Evolutionary conservation across 2,113 vertebrate species (phyloP).

Genomic region (Ctenodactylus gundi): DNA sequence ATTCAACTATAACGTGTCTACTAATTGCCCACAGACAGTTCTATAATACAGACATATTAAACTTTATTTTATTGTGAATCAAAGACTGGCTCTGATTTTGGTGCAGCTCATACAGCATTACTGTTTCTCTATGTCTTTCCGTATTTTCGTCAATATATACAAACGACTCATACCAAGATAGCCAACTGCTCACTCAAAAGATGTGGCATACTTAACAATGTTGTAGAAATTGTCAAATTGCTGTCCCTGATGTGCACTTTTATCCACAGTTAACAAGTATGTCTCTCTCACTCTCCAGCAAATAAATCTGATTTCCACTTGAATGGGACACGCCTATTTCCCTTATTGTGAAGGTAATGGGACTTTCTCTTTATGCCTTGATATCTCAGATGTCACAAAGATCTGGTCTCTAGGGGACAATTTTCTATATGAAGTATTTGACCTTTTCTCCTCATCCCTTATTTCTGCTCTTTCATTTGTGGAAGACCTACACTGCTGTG

Average conservation of each 20-base stretch:
- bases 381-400: background rate
- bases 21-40: background rate
- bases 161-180: background rate
- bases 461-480: background rate
- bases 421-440: constrained; percentile 10
- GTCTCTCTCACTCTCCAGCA: background rate
- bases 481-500: background rate
- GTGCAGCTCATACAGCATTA: background rate
- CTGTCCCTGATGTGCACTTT: background rate
- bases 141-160: background rate
- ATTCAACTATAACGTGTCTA: background rate
- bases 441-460: background rate
- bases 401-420: background rate
- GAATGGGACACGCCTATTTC: background rate
- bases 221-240: background rate
- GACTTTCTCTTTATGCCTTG: background rate
- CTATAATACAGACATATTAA: background rate
- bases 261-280: background rate
- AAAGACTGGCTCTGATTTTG: background rate
- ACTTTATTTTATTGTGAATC: background rate
- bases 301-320: background rate
- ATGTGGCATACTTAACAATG: background rate
- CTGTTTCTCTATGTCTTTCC: background rate
- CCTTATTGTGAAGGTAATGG: background rate
- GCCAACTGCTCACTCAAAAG: background rate